Conservation (phyloP, 2,797 vertebrate species). For the Atherinosoma microstoma region DNA sequence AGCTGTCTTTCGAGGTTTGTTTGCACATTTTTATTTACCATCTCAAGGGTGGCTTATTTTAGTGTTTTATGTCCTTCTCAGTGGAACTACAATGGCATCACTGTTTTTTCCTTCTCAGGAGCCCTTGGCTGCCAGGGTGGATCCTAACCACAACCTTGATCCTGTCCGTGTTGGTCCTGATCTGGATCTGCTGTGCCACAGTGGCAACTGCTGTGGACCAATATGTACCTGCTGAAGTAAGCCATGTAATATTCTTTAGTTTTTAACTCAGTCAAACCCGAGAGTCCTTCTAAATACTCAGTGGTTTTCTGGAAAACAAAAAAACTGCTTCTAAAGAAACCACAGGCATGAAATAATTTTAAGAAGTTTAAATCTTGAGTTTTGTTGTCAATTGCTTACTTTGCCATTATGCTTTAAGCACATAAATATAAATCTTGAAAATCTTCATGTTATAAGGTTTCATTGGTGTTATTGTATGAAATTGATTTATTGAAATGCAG, state of each 20-base stretch:
- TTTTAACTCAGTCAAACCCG: background rate
- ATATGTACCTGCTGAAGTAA: conserved; percentile 93
- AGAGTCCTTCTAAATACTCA: background rate
- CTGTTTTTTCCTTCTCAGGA: conserved; percentile 78
- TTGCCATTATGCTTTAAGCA: too few species aligned
- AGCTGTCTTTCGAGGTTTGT: conserved; percentile 84
- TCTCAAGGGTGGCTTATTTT: background rate
- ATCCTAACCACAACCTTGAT: conserved; percentile 93
- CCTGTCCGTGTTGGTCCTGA: conserved; percentile 93
- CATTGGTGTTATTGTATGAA: background rate
- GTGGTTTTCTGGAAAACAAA: background rate
- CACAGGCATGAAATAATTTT: too few species aligned
- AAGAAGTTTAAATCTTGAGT: too few species aligned
- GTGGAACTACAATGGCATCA: background rate
- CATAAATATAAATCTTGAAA: too few species aligned
- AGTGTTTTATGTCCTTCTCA: background rate
- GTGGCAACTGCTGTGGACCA: conserved; percentile 97
- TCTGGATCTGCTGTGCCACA: conserved; percentile 98
- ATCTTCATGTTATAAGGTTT: too few species aligned
- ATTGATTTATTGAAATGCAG: background rate
- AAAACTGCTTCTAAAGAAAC: too few species aligned
- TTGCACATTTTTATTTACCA: background rate
- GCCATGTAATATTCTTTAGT: background rate
- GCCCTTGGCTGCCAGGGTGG: conserved; percentile 92
- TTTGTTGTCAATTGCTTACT: too few species aligned